These are phyloP conservation scores for Germaria angustata DNA, from an alignment of 2,888 invertebrate genomes.

Conservation along the genomic window DNA sequence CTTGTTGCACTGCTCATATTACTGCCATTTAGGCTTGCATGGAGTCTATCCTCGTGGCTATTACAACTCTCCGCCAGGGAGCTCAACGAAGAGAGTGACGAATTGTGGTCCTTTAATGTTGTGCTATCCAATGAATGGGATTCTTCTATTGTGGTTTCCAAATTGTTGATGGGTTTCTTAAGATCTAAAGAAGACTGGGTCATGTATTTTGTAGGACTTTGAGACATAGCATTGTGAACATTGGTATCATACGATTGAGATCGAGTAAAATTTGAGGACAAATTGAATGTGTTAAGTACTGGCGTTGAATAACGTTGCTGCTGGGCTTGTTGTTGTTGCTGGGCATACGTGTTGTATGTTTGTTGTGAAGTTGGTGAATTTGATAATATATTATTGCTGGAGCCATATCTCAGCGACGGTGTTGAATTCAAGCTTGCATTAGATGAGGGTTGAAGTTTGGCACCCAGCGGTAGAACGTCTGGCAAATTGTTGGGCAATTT, in stretches of 20 bases:
- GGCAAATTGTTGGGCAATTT: conserved; percentile 81
- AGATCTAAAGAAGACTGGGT: conserved; percentile 79
- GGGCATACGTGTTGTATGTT: conserved; percentile 36
- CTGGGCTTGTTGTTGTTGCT: conserved; percentile 40
- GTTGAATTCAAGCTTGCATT: conserved; percentile 70
- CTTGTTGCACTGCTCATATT: conserved; percentile 35
- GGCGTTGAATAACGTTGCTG: conserved; percentile 75
- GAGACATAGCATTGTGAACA: conserved; percentile 69
- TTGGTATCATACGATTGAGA: conserved; percentile 78
- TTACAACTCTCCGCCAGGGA: conserved; percentile 60
- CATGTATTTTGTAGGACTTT: conserved; percentile 76
- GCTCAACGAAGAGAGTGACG: conserved; percentile 54
- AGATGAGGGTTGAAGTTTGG: conserved; percentile 79
- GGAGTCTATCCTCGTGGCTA: conserved; percentile 57
- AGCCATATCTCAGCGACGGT: conserved; percentile 76
- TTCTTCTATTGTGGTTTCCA: conserved; percentile 78
- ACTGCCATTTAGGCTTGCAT: conserved; percentile 25
- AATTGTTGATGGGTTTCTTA: conserved; percentile 77
- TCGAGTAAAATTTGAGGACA: conserved; percentile 73
- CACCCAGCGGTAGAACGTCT: conserved; percentile 82
- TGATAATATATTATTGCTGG: conserved; percentile 76
- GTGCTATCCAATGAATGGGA: conserved; percentile 14
- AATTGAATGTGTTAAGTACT: conserved; percentile 70
- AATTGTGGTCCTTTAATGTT: conserved; percentile 51
- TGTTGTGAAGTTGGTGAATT: conserved; percentile 68